Base-by-base conservation (phyloP, 2,888 invertebrate species). In the Acrocyrtus sp. region DNA sequence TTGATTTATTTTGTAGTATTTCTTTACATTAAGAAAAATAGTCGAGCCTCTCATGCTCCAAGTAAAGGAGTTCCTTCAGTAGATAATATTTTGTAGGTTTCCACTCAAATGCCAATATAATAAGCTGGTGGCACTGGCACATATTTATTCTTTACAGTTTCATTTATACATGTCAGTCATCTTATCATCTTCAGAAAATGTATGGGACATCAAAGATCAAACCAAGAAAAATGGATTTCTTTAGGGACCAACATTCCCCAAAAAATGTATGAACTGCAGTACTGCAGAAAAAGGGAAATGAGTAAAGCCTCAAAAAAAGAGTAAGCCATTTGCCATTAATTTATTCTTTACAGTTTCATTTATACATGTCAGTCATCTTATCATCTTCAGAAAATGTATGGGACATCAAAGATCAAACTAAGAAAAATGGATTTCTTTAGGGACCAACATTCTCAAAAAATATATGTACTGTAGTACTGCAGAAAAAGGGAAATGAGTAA, bases 371-470 rank as follows among this genome's bases (percentile, higher is more conserved):
- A 24, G 19, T 45, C 58, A 58, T 58, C 45, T 19, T 45, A 26
- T 58, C 58, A 45, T 45, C 27, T 58, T 45, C 27, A 45, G 45
- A 45, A 58, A 58, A n/a, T n/a, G n/a, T 45, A 27, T 45, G 19
- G 21, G 39, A 12, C 43, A 57, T 41, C 26, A 17, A 57, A 39
- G 24, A n/a, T 21, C n/a, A 19, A 17, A 2, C 24, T 15, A 12
- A 4, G 8, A 21, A 19, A 15, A 4, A 3, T 29, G 6, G 53
- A 17, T 27, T 21, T 29, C 27, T 27, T 2, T 15, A 27, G 39
- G 12, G 24, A 34, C 21, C 21, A 39, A 21, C 29, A 21, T 4
- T 54, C 17, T 21, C 15, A 12, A 17, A 39, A 34, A 24, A 34
- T 41, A 17, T 57, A 21, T 41, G n/a, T 24, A 17, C 17, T 57